Percentiles rank a stretch among this genome's conserved stretches.
phyloP scores from a whole-genome alignment of 2,888 invertebrate genomes.

The Trypoxylon attenuatum region DNA sequence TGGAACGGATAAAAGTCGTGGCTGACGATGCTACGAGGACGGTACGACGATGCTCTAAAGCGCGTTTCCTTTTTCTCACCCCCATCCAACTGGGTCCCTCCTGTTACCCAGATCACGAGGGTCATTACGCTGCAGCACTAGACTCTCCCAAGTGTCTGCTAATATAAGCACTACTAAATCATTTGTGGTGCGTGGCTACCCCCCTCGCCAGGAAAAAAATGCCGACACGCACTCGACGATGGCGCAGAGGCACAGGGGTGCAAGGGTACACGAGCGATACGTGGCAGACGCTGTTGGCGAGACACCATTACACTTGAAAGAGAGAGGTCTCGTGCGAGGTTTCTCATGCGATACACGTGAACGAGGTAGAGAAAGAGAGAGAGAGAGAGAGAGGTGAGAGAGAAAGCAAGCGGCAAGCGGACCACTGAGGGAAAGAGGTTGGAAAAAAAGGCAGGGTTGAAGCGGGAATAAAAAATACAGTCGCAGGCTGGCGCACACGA shows the following conservation, averaged over 20 bases:
- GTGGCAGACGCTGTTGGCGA: neutral
- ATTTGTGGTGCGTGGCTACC: conserved; percentile 11
- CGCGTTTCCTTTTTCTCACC: conserved; percentile 4
- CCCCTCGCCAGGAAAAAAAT: conserved; percentile 5
- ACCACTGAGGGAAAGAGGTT: neutral
- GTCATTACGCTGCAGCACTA: conserved; percentile 35
- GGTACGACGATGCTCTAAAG: conserved; percentile 29
- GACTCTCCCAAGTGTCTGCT: conserved; percentile 42
- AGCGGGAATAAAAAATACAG: neutral
- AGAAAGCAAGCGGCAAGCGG: neutral
- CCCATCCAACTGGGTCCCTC: neutral
- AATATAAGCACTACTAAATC: conserved; percentile 38
- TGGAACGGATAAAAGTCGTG: conserved; percentile 40
- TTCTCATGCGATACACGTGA: neutral
- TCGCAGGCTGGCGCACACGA: neutral
- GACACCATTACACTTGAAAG: neutral
- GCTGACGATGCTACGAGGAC: conserved; percentile 26
- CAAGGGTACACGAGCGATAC: neutral
- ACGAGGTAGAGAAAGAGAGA: neutral
- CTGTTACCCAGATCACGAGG: conserved; percentile 31
- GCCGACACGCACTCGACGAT: neutral
- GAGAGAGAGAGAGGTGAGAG: neutral
- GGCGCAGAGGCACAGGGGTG: too few relatives aligned
- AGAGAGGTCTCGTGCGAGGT: neutral
- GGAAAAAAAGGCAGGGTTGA: neutral